Conservation (phyloP, 2,113 vertebrate species). For the Saccopteryx leptura region DNA sequence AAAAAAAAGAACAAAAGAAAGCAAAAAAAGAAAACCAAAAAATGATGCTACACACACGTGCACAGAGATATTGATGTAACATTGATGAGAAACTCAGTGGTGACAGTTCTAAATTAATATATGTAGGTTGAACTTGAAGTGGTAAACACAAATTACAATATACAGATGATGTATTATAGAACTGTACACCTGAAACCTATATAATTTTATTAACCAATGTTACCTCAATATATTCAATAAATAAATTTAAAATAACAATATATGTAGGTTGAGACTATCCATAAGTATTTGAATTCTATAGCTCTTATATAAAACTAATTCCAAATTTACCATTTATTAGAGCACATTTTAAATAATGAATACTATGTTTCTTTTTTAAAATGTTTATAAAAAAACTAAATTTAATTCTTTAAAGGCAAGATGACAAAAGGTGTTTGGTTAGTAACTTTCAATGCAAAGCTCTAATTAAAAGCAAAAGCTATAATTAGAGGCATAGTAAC, state of each 20-base stretch:
- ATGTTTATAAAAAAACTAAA: not conserved
- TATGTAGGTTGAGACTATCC: not conserved
- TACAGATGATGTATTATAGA: too few species aligned
- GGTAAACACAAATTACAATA: not conserved
- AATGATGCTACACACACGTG: not conserved
- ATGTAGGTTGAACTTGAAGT: not conserved
- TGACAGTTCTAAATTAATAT: constrained; percentile 54
- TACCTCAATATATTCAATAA: not conserved
- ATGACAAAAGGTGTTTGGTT: constrained; percentile 46
- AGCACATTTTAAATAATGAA: constrained; percentile 39
- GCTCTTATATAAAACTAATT: constrained; percentile 38
- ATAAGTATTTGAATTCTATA: constrained; percentile 10
- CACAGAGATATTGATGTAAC: not conserved
- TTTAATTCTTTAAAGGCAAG: constrained; percentile 60
- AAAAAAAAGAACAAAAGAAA: not conserved
- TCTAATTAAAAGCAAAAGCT: constrained; percentile 38
- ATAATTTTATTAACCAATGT: not conserved
- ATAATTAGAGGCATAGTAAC: constrained; percentile 32
- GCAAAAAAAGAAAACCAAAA: not conserved
- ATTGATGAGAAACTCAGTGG: constrained; percentile 21
- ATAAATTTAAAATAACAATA: not conserved
- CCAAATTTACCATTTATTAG: constrained; percentile 47
- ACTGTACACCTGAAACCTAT: too few species aligned
- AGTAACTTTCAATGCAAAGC: not conserved
- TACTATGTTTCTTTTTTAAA: constrained; percentile 25